Evolutionary conservation across 2,888 invertebrate genomes (phyloP).

Genomic region (Stenodema calcarata): DNA sequence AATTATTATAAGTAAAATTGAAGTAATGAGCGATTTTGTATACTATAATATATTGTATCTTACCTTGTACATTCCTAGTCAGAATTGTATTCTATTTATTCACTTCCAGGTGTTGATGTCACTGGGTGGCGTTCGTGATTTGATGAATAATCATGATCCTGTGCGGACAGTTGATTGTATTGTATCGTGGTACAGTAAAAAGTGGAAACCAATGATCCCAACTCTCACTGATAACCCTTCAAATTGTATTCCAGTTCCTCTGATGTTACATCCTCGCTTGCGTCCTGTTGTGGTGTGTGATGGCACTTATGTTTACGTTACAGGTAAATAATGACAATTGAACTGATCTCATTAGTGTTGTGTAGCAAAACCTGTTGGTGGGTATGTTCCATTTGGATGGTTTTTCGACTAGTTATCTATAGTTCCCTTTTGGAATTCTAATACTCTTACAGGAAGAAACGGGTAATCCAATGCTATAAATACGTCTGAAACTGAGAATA

Average conservation of each 20-base stretch:
- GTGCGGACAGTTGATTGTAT: slow-evolving; percentile 8
- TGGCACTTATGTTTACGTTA: slow-evolving; percentile 3
- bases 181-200: not conserved
- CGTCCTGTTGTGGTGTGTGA: slow-evolving; percentile 4
- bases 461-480: too few species aligned
- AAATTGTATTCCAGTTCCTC: not conserved
- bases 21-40: too few species aligned
- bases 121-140: not conserved
- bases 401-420: too few species aligned
- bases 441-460: too few species aligned
- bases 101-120: not conserved
- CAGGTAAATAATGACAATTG: not conserved
- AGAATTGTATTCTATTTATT: too few species aligned
- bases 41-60: too few species aligned
- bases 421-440: too few species aligned
- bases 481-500: too few species aligned
- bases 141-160: not conserved
- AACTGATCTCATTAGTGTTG: too few species aligned
- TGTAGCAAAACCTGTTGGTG: too few species aligned
- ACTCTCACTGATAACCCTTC: not conserved
- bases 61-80: too few species aligned
- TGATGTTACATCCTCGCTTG: slow-evolving; percentile 1
- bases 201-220: slow-evolving; percentile 23
- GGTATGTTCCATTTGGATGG: not conserved
- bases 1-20: too few species aligned